A percentile compares a stretch with the other conserved stretches of the same genome.
Evolutionary conservation across 1,140 invertebrate genomes (phyloP).

Genomic region (Apis florea): DNA sequence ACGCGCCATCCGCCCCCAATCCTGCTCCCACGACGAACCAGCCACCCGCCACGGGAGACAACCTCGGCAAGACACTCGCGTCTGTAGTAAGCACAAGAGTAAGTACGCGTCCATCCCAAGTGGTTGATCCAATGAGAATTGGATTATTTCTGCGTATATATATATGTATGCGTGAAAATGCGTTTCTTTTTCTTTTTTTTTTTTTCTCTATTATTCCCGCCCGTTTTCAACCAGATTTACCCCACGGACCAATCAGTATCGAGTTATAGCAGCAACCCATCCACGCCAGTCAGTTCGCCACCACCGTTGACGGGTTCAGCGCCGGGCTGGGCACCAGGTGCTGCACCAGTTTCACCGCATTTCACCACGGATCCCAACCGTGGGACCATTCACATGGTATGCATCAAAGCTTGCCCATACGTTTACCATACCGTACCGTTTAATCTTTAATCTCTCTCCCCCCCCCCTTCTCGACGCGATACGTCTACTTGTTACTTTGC

Average conservation of each 20-base stretch:
- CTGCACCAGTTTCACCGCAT: conserved; percentile 81
- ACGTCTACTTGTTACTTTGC: background rate
- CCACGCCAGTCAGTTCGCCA: conserved; percentile 92
- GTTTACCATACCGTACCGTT: background rate
- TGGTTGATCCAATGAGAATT: background rate
- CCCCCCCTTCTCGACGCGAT: too few relatives aligned
- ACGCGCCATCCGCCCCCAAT: conserved; percentile 77
- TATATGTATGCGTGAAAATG: background rate
- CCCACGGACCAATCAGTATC: conserved; percentile 91
- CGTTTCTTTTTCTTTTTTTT: background rate
- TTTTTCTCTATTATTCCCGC: conserved; percentile 47
- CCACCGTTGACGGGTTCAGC: conserved; percentile 86
- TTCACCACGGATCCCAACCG: conserved; percentile 79
- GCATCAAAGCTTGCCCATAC: conserved; percentile 59
- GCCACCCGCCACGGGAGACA: conserved; percentile 84
- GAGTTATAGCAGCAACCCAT: conserved; percentile 95
- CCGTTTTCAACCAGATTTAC: conserved; percentile 85
- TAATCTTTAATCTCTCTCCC: too few relatives aligned
- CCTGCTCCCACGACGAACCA: conserved; percentile 80
- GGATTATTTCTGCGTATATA: background rate
- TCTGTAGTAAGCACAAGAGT: conserved; percentile 83
- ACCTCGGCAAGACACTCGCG: conserved; percentile 89
- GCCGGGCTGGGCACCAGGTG: conserved; percentile 81
- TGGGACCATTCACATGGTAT: conserved; percentile 80
- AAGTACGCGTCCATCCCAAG: conserved; percentile 31